Percentiles rank a stretch among this genome's conserved stretches.
Evolutionary conservation across 2,113 vertebrate species (phyloP).

Genomic region (Siphamia tubifer): DNA sequence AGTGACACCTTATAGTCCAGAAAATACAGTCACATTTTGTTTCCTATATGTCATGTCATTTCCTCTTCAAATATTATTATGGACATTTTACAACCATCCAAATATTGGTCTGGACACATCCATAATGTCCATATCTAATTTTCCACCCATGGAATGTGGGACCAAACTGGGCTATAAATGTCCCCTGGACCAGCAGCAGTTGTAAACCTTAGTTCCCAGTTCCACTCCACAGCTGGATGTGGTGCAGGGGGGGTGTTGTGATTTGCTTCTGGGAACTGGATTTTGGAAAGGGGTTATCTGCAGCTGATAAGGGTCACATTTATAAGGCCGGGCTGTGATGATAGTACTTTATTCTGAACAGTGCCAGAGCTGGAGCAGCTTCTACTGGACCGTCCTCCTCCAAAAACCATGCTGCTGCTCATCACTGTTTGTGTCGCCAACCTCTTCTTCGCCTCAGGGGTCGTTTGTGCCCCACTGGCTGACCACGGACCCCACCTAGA

Average conservation of each 20-base stretch:
- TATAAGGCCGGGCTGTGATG: conserved; percentile 79
- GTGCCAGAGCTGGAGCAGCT: not conserved
- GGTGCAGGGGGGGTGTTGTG: conserved; percentile 75
- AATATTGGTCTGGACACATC: too few relatives aligned
- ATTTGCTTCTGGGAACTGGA: conserved; percentile 70
- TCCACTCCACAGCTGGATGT: too few relatives aligned
- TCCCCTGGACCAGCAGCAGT: too few relatives aligned
- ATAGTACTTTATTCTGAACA: conserved; percentile 17
- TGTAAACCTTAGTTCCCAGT: too few relatives aligned
- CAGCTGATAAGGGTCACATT: conserved; percentile 80
- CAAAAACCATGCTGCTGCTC: conserved; percentile 44
- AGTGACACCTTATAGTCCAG: too few relatives aligned
- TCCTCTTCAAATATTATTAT: too few relatives aligned
- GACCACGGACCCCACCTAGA: conserved; percentile 84
- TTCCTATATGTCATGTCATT: too few relatives aligned
- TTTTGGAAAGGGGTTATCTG: conserved; percentile 80
- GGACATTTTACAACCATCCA: too few relatives aligned
- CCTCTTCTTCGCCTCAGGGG: conserved; percentile 56
- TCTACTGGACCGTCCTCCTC: not conserved
- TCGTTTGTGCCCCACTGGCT: conserved; percentile 65
- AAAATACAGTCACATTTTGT: too few relatives aligned
- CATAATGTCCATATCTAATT: too few relatives aligned
- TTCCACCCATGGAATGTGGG: too few relatives aligned
- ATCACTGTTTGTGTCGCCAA: conserved; percentile 56
- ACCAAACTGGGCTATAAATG: too few relatives aligned